Base-by-base conservation (phyloP, 2,888 invertebrate species). In the Lymantria dispar region DNA sequence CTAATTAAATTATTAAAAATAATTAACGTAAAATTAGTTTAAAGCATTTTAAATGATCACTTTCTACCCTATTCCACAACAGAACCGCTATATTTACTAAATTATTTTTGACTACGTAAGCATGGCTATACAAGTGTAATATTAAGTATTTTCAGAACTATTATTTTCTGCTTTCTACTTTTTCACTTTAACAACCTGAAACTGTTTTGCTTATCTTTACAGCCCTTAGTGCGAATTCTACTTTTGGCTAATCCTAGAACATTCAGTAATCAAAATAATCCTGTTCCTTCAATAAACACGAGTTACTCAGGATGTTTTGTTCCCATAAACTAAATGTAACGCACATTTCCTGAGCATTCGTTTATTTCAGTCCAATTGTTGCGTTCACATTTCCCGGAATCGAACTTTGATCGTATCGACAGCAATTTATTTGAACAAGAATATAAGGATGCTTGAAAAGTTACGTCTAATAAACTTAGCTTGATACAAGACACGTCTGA, bases 301-400 rank as follows among this genome's bases (percentile, higher is more conserved):
- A 36, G 42, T 38, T 30, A 36, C 50, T 15, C 60, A 69, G 69
- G 69, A 69, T 70, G 70, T 69, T 69, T 58, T 69, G 69, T 43
- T 55, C 66, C n/a, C 40, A 66, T 47, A 52, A 52, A 49, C 57
- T 48, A 43, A 54, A 68, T 22, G n/a, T n/a, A n/a, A n/a, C 53
- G 46, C 15, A 15, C 45, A 41, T 49, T 55, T 52, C 53, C 57
- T 57, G 47, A 38, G 43, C 29, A 39, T 43, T 50, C 49, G 60
- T 54, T 60, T 62, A 52, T 62, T 60, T 58, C 45, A 47, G 45
- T 50, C 30, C 60, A 52, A 64, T 75, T 75, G 75, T 76, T 78
- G 57, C 72, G 64, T 55, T 70, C 66, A 64, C 64, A 66, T 64
- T 74, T 75, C 63, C 65, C 54, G 63, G 52, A 14, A 56, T 54